Percentiles rank a stretch among this genome's conserved stretches.
Conservation (phyloP, 2,797 vertebrate species). For the Coreius guichenoti region DNA sequence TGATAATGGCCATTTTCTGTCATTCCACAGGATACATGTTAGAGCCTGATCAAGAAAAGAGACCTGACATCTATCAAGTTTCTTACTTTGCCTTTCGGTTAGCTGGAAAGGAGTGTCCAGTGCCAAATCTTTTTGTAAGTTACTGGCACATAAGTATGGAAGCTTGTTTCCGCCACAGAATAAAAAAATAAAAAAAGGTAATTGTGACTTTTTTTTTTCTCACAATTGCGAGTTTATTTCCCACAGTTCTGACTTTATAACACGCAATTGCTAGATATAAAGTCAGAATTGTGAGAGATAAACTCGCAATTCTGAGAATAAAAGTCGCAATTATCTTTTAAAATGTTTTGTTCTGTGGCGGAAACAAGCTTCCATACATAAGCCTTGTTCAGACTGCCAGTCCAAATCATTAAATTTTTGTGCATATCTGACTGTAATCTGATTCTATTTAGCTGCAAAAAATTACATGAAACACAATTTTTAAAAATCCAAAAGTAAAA, state of each 20-base stretch:
- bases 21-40: slow-evolving; percentile 92
- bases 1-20: not conserved
- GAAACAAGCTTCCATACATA: too few relatives aligned
- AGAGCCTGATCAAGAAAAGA: slow-evolving; percentile 91
- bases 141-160: not conserved
- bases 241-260: too few relatives aligned
- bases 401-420: not conserved
- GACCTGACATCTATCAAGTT: slow-evolving; percentile 98
- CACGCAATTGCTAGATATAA: too few relatives aligned
- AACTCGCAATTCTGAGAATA: too few relatives aligned
- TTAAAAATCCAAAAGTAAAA: not conserved
- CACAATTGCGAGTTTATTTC: too few relatives aligned
- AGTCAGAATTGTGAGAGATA: too few relatives aligned
- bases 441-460: not conserved
- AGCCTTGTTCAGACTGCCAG: not conserved
- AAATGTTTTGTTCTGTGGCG: too few relatives aligned
- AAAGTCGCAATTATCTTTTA: too few relatives aligned
- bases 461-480: not conserved
- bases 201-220: too few relatives aligned
- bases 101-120: slow-evolving; percentile 91
- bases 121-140: slow-evolving; percentile 96
- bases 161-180: too few relatives aligned
- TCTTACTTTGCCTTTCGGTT: slow-evolving; percentile 95
- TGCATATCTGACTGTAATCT: not conserved
- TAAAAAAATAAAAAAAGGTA: too few relatives aligned